These are phyloP conservation scores for Popillia japonica DNA, from an alignment of 1,140 invertebrate genomes.

Conservation along the genomic window DNA sequence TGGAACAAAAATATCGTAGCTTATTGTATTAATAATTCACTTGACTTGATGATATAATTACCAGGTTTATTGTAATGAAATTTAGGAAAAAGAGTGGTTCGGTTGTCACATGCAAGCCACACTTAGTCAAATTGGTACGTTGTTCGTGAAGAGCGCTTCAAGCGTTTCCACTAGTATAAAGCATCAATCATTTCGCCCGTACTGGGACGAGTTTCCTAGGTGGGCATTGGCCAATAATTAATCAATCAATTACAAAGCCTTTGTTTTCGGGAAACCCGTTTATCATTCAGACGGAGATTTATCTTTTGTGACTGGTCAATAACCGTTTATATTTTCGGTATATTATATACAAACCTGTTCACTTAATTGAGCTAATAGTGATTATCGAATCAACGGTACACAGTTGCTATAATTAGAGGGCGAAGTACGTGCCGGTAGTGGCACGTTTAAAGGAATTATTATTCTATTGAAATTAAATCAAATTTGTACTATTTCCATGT, in stretches of 20 bases:
- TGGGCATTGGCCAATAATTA: conserved; percentile 29
- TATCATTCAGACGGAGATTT: conserved; percentile 26
- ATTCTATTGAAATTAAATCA: too few relatives aligned
- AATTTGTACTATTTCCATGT: too few relatives aligned
- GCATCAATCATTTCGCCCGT: conserved; percentile 28
- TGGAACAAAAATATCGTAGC: not conserved
- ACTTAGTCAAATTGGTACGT: conserved; percentile 31
- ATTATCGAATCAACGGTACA: too few relatives aligned
- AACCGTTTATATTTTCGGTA: not conserved
- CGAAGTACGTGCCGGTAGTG: too few relatives aligned
- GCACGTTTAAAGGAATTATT: too few relatives aligned
- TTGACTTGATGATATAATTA: conserved; percentile 2
- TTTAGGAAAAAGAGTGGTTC: conserved; percentile 13
- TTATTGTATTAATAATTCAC: conserved; percentile 3
- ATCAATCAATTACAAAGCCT: conserved; percentile 31
- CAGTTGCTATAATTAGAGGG: too few relatives aligned
- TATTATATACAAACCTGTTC: too few relatives aligned
- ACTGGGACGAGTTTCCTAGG: conserved; percentile 20
- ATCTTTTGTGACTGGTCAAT: conserved; percentile 23
- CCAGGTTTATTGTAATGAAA: conserved; percentile 27
- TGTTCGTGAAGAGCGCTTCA: conserved; percentile 20
- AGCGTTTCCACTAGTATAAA: not conserved
- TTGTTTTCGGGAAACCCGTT: conserved; percentile 12
- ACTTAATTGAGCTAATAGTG: too few relatives aligned
- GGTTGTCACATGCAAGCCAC: conserved; percentile 22